Evolutionary conservation across 2,113 vertebrate species (phyloP), one percentile per base, ranked within the genome.

Genomic region (Lates calcarifer): DNA sequence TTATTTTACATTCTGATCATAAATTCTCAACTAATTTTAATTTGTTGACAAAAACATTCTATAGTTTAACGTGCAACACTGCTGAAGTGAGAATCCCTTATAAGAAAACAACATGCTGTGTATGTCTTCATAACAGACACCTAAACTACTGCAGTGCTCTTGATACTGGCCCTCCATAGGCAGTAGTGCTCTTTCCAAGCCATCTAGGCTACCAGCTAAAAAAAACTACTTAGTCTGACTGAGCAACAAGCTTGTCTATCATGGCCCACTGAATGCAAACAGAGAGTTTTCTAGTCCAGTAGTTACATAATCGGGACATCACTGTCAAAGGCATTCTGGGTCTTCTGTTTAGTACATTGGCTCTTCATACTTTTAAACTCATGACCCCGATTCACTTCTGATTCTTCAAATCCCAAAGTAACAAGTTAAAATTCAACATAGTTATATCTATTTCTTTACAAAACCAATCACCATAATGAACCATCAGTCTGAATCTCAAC

Each of bases 231-330:
- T 20, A 2, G 73, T 78, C 61, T 66, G 64, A 55, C 74, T 55
- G 60, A 49, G 70, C 60, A 64, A 66, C 74, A 81, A 35, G 33
- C 39, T 57, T 61, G 57, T 75, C 73, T 53, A 76, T 88, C 77
- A 88, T 73, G 86, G 78, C 39, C 78, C 66, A 74, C 31, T 80
- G 72, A 78, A 66, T 85, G 37, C 74, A 83, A 86, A 92, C 81
- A 88, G 61, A 76, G 78, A 76, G 55, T 69, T 81, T 77, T 88
- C 57, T 77, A 62, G 69, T 31, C 39, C 55, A 77, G 63, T 62
- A 49, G 55, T 81, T 88, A 79, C 71, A 75, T 77, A 88, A 87
- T 62, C 2, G 7, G 82, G 72, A 62, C 76, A 45, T 20, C 20
- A 73, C 24, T 68, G 63, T 43, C 75, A 74, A 41, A 47, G 79